phyloP scores from a whole-genome alignment of 2,888 invertebrate species.

The Morpho helenor region DNA sequence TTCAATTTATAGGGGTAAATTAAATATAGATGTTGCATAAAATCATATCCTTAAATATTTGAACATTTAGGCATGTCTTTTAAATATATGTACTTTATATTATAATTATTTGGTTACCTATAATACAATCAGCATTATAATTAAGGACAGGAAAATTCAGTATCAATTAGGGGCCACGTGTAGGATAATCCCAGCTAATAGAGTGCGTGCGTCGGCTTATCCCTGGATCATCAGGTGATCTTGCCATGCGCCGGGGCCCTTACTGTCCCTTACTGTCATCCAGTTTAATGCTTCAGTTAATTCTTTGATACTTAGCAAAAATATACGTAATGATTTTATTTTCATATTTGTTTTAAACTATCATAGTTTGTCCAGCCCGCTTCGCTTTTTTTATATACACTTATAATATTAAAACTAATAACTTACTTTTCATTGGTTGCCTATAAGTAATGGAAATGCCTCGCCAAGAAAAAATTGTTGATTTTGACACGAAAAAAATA shows the following conservation, averaged over 20 bases:
- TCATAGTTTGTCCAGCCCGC: too few relatives aligned
- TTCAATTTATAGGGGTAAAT: too few relatives aligned
- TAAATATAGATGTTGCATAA: too few relatives aligned
- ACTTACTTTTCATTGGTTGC: too few relatives aligned
- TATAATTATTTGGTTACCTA: neutral
- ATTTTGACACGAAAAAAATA: too few relatives aligned
- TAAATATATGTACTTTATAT: neutral
- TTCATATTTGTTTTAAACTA: too few relatives aligned
- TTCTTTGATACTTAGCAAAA: too few relatives aligned
- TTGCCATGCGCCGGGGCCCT: conserved; percentile 8
- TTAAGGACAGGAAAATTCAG: conserved; percentile 12
- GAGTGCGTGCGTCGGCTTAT: conserved; percentile 59
- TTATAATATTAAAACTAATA: too few relatives aligned
- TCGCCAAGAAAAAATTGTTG: too few relatives aligned
- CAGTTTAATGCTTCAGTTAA: neutral
- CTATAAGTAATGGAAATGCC: too few relatives aligned
- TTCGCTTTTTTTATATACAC: too few relatives aligned
- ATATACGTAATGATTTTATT: too few relatives aligned
- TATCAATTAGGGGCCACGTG: conserved; percentile 64
- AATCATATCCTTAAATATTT: neutral
- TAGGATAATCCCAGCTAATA: conserved; percentile 72
- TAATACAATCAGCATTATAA: neutral
- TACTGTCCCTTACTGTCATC: conserved; percentile 1
- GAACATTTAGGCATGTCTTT: neutral
- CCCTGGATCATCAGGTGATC: conserved; percentile 66